These are phyloP conservation scores for Xylocampa areola DNA, from an alignment of 2,888 invertebrate genomes.

Conservation along the genomic window DNA sequence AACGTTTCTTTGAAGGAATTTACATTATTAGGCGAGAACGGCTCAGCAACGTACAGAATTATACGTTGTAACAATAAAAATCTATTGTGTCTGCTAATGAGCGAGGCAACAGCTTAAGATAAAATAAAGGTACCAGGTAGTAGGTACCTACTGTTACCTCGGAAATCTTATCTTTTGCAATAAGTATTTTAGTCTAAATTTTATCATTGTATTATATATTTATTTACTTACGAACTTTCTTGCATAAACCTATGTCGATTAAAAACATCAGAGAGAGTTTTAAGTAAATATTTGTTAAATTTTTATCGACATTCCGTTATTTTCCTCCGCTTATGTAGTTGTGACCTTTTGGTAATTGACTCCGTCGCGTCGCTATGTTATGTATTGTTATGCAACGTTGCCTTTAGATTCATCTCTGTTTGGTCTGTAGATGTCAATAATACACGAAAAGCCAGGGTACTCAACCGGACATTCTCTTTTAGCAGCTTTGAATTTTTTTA, in stretches of 20 bases:
- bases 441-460: slow-evolving; percentile 5
- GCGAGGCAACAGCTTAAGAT: too few species aligned
- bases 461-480: slow-evolving; percentile 23
- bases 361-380: slow-evolving; percentile 36
- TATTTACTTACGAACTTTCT: slow-evolving; percentile 1
- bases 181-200: too few species aligned
- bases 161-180: too few species aligned
- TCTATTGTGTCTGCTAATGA: too few species aligned
- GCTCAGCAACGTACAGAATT: too few species aligned
- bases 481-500: background rate
- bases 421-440: slow-evolving; percentile 20
- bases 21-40: too few species aligned
- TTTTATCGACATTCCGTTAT: slow-evolving; percentile 28
- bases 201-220: too few species aligned
- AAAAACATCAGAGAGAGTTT: slow-evolving; percentile 24
- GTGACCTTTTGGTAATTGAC: slow-evolving; percentile 52
- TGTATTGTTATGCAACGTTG: slow-evolving; percentile 42
- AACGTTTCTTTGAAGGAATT: too few species aligned
- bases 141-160: too few species aligned
- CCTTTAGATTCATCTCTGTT: slow-evolving; percentile 41
- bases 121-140: too few species aligned
- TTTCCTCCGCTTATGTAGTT: slow-evolving; percentile 27
- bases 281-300: slow-evolving; percentile 35
- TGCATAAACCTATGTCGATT: slow-evolving; percentile 6
- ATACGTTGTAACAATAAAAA: too few species aligned